Conservation (phyloP, 2,113 vertebrate genomes). For the Petrocephalus zakoni region DNA sequence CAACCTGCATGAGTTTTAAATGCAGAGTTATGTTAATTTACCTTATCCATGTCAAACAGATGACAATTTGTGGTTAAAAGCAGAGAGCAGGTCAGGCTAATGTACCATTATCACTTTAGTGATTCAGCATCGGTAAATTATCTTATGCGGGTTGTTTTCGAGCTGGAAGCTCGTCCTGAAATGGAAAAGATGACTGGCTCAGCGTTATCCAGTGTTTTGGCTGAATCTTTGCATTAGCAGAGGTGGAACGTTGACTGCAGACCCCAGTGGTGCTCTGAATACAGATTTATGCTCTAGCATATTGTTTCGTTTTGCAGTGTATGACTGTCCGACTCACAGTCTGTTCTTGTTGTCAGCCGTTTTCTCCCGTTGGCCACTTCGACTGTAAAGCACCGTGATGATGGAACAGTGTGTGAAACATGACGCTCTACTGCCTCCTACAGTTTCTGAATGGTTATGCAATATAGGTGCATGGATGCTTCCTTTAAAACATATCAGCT, state of each 20-base stretch:
- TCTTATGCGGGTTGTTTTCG: not conserved
- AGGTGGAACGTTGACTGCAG: not conserved
- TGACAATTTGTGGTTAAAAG: not conserved
- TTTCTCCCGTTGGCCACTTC: not conserved
- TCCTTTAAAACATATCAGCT: not conserved
- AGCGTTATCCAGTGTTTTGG: not conserved
- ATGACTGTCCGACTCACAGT: not conserved
- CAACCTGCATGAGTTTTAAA: not conserved
- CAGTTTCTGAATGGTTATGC: not conserved
- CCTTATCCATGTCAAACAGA: not conserved
- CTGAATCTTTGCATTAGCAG: not conserved
- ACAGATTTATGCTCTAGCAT: not conserved
- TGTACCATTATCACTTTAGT: not conserved
- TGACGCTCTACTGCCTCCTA: not conserved
- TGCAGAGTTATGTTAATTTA: not conserved
- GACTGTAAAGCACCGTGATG: not conserved
- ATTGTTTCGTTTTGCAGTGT: not conserved
- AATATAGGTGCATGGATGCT: not conserved
- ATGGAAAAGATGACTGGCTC: not conserved
- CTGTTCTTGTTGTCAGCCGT: not conserved
- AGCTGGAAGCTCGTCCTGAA: not conserved
- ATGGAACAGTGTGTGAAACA: not conserved
- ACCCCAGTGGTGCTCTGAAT: not conserved
- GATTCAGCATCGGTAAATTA: not conserved
- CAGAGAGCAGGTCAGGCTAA: not conserved